Evolutionary conservation across 2,113 vertebrate species (phyloP), one percentile per base, ranked within the genome.

Genomic region (Chascanopsetta lugubris): DNA sequence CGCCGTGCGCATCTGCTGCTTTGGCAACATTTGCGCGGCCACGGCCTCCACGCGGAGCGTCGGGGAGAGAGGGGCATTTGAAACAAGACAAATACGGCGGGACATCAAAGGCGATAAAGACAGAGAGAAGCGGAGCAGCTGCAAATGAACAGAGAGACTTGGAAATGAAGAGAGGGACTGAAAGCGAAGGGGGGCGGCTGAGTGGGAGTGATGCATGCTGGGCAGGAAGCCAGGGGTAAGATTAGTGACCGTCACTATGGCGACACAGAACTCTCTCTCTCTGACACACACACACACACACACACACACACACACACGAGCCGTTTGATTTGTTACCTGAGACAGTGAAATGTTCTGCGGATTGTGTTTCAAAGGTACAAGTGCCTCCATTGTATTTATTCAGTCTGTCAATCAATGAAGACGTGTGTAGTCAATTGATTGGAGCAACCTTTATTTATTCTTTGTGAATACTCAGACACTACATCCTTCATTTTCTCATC

Each of bases 221-320:
- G 85, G 89, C 85, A 79, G 81, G 63, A 83, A 82, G 87, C 84
- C 88, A 86, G 82, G 72, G 73, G 77, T 81, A 84, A 89, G 84
- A 84, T 88, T 85, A 86, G 84, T 77, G 85, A 77, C 82, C 57
- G 69, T 90, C 84, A 81, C 89, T 81, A 90, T 90, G 87, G 86
- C 32, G 81, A 90, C 84, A 81, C 63, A 75, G 51, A 80, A 61
- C 62, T 77, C 61, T 68, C 61, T 68, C 22, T 54, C 43, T 22
- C 8, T 38, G 46, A 32, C 13, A 8, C n/a, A 15, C 24, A 4
- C 34, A 22, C 40, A 15, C 56, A 47, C 27, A 36, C 49, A 48
- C 22, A 8, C 18, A 20, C 32, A 32, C 58, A 61, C 54, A 25
- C 49, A 59, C 53, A 51, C 40, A 47, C 57, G 27, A 62, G 58